phyloP scores from a whole-genome alignment of 2,113 vertebrate species.

The Desmodus rotundus region DNA sequence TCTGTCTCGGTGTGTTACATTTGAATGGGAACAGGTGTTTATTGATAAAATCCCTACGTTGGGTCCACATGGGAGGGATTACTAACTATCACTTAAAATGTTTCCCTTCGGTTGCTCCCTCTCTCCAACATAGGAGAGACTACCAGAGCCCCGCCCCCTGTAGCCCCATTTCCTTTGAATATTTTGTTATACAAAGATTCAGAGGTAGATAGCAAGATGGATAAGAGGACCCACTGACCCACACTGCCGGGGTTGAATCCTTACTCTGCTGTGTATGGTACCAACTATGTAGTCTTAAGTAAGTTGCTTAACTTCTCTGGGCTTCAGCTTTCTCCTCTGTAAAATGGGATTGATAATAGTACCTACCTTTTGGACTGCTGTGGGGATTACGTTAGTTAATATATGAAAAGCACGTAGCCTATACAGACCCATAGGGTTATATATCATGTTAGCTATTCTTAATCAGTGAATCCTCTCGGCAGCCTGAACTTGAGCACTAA shows the following conservation, averaged over 20 bases:
- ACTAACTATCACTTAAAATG: not conserved
- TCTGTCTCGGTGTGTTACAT: not conserved
- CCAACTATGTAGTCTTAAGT: not conserved
- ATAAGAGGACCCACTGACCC: not conserved
- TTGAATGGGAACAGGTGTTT: conserved; percentile 69
- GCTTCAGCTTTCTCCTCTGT: not conserved
- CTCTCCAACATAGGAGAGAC: not conserved
- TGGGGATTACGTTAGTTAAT: not conserved
- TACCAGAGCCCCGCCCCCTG: not conserved
- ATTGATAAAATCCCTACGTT: not conserved
- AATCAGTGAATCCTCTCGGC: not conserved
- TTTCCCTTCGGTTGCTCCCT: not conserved
- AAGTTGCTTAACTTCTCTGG: not conserved
- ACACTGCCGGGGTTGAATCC: not conserved
- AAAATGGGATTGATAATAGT: not conserved
- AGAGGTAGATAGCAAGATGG: too few species aligned
- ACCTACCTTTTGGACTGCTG: not conserved
- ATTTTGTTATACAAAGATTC: not conserved
- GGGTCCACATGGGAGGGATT: not conserved
- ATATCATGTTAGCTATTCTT: not conserved
- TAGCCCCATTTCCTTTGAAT: not conserved
- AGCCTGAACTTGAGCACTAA: not conserved
- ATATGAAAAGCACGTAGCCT: not conserved
- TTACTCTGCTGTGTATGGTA: not conserved
- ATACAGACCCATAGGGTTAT: not conserved